Evolutionary conservation across 2,888 invertebrate genomes (phyloP), one percentile per base, ranked within the genome.

Genomic region (Loripinus fragilis): DNA sequence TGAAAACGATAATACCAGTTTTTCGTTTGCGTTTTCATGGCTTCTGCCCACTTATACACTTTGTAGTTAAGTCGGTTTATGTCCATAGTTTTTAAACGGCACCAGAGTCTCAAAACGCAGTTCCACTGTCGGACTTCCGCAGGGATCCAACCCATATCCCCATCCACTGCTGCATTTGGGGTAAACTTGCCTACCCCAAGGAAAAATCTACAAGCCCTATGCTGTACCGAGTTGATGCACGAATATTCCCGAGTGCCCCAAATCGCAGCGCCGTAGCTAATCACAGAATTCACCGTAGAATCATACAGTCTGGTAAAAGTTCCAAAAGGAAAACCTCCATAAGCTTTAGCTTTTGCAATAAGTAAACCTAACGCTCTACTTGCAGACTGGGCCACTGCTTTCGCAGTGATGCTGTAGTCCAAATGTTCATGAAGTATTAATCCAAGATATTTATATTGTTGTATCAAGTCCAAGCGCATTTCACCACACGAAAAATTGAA

Each of bases 231-330:
- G 33, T 60, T 67, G 15, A 75, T 60, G 35, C 64, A 75, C 12
- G 64, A 8, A 35, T 17, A 42, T 15, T 60, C 42, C 7, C 48
- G 17, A 17, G 65, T 64, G 2, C 64, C 75, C 70, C 75, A 75
- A 25, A 75, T 45, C 23, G 75, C 38, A 28, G 60, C 33, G 15
- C 75, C 69, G 41, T 75, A 75, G 30, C 38, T 38, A 17, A 75
- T 64, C 7, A 69, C 48, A 12, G 41, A 28, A 38, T 42, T 60
- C 20, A 64, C 64, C 23, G 41, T 60, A 2, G 42, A 69, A 28
- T 75, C 70, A 70, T 48, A 75, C 17, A 69, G 28, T 48, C 68
- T 70, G 20, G 75, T 75, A 30, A 23, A 75, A 28, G 45, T 60
- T 10, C 41, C 55, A 33, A 45, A 70, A 3, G 64, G 75, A 15